A percentile compares a stretch with the other conserved stretches of the same genome.
Conservation (phyloP, 37 sponge, comb jelly and placozoan genomes). For the Corticium candelabrum region DNA sequence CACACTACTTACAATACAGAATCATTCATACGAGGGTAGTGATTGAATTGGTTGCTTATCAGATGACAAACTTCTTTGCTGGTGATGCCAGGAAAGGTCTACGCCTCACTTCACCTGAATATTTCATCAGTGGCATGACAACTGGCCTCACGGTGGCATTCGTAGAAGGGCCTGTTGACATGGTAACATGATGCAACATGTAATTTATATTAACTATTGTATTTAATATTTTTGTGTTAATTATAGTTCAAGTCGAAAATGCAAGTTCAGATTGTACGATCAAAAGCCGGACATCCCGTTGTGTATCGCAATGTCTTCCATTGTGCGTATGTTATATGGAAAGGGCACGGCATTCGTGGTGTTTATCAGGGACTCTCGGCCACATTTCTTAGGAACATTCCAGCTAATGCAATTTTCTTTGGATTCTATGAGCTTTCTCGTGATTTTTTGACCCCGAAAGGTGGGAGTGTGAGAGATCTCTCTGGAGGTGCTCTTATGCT, state of each 20-base stretch:
- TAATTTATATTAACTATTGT: neutral
- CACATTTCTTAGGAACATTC: neutral
- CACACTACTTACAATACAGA: neutral
- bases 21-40: neutral
- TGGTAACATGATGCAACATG: conserved; percentile 6
- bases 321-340: neutral
- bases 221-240: neutral
- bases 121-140: neutral
- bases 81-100: neutral
- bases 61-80: neutral
- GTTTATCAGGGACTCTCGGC: conserved; percentile 5
- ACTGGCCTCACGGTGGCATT: conserved; percentile 8
- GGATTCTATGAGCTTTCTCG: neutral
- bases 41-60: neutral
- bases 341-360: conserved; percentile 10
- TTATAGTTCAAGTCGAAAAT: conserved; percentile 18
- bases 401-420: conserved; percentile 9
- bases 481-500: neutral
- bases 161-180: conserved; percentile 15
- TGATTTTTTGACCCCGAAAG: neutral
- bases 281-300: neutral
- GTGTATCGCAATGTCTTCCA: conserved; percentile 16
- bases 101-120: neutral
- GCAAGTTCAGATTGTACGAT: conserved; percentile 9
- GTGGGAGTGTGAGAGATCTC: neutral